Base-by-base conservation (phyloP, 2,797 vertebrate species). In the Coregonus sp. region DNA sequence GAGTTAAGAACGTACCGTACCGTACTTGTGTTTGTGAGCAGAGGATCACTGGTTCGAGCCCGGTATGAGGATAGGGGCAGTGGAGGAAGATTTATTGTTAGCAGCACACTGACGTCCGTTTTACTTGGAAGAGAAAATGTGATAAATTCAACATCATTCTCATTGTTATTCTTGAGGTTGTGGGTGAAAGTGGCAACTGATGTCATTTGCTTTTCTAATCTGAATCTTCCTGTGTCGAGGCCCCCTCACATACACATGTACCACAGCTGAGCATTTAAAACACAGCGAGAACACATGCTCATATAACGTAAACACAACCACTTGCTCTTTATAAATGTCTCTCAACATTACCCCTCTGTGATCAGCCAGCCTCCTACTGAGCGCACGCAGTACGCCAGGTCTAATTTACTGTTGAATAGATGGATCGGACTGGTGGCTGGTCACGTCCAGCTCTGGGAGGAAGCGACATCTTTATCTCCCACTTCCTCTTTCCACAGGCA, bases 401-500 rank as follows among this genome's bases (percentile, higher is more conserved):
- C 52, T 16, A 90, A 88, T 90, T 83, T 83, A 86, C 79, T 68
- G 73, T 6, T 16, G 52, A 56, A 18, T 0, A 18, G 25, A 74
- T 70, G 85, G 86, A 83, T 87, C 81, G 86, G 78, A 71, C 63
- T 68, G 18, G 66, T 40, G 77, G 72, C 67, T 68, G 18, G 66
- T 59, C 35, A 16, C 73, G 69, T 73, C 35, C 61, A 75, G 73
- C 70, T 75, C 74, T 50, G 2, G 35, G 50, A 84, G 84, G 86
- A 88, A 90, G 84, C 78, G 78, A 80, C 84, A 84, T 70, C 29
- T 70, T 51, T 54, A 52, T 80, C 86, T 77, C 77, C 82, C 3
- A 25, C 74, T 90, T 90, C 87, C 84, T 80, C 75, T 86, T 83
- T 81, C 71, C 59, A 71, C 20, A 67, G n/a, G 81, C 56, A 81